Evolutionary conservation across 2,888 invertebrate species (phyloP), one percentile per base, ranked within the genome.

Genomic region (Macrosiphum euphorbiae): DNA sequence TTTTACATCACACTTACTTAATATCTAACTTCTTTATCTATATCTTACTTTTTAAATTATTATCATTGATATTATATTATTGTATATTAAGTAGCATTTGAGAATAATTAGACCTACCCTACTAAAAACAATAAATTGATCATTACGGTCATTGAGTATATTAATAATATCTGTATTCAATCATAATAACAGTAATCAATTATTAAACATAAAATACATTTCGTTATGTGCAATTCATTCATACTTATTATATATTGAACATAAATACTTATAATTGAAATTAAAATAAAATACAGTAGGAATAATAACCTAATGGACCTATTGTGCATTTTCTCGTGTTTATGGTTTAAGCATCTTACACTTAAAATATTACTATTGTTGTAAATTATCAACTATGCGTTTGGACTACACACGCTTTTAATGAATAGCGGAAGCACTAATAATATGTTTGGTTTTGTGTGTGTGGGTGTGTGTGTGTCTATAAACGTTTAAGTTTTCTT

Each of bases 361-460:
- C n/a, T 67, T 67, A n/a, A 67, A 67, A 67, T 67, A 67, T 67
- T 67, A 67, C n/a, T 67, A n/a, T 67, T 67, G n/a, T 67, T 67
- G 16, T 16, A 1, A 67, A 67, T 67, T 16, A n/a, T 11, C 11
- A 61, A 61, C 67, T 67, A 16, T 67, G n/a, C n/a, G 16, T 67
- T n/a, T 4, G 5, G 20, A n/a, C 13, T 55, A 89, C 16, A 58
- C 88, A 26, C 10, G 20, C 16, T 44, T 89, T 89, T 55, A 61
- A 61, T 47, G 61, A 58, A 58, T 44, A 47, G n/a, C 58, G 61
- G 61, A n/a, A n/a, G 44, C 44, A 58, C 41, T 13, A 28, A 89
- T 52, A 58, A 0, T 44, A 35, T 35, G 3, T 13, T 26, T 41
- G 26, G 55, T 10, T 67, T 11, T 13, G 41, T 87, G 28, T 87